Evolutionary conservation across 2,888 invertebrate species (phyloP).

Genomic region (Luperina nickerlii): DNA sequence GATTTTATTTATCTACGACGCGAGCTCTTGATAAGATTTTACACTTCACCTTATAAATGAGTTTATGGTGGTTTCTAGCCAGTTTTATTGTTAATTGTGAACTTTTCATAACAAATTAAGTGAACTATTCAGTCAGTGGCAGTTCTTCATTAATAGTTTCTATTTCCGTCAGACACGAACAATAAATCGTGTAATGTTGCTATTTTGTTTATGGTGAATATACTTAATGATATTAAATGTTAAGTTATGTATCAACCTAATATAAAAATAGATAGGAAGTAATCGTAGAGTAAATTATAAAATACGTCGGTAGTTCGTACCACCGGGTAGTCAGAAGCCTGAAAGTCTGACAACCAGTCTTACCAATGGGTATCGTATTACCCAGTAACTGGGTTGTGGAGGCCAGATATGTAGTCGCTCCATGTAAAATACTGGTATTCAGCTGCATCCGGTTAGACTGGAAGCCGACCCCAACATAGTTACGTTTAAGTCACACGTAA

Average conservation of each 20-base stretch:
- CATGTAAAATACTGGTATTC: no score
- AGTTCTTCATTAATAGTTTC: slow-evolving; percentile 3
- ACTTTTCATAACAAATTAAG: slow-evolving; percentile 10
- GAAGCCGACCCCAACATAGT: neutral
- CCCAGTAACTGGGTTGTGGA: no score
- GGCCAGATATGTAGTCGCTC: no score
- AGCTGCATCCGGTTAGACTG: no score
- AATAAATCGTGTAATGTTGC: neutral
- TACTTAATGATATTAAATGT: neutral
- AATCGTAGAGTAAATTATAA: slow-evolving; percentile 18
- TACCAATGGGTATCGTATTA: no score
- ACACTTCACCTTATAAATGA: slow-evolving; percentile 23
- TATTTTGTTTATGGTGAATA: slow-evolving; percentile 10
- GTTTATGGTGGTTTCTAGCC: slow-evolving; percentile 17
- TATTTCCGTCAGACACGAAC: slow-evolving; percentile 7
- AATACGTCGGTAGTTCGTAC: neutral
- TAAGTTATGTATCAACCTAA: neutral
- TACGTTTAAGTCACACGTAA: neutral
- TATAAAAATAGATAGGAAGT: neutral
- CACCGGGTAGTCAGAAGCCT: no score
- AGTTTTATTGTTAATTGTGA: slow-evolving; percentile 1
- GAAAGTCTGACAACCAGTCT: no score
- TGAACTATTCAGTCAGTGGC: slow-evolving; percentile 14
- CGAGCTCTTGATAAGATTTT: slow-evolving; percentile 26
- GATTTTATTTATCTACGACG: slow-evolving; percentile 39